Percentiles rank a stretch among this genome's conserved stretches.
These are phyloP conservation scores for Andricus grossulariae DNA, from an alignment of 1,140 invertebrate species.

Conservation along the genomic window DNA sequence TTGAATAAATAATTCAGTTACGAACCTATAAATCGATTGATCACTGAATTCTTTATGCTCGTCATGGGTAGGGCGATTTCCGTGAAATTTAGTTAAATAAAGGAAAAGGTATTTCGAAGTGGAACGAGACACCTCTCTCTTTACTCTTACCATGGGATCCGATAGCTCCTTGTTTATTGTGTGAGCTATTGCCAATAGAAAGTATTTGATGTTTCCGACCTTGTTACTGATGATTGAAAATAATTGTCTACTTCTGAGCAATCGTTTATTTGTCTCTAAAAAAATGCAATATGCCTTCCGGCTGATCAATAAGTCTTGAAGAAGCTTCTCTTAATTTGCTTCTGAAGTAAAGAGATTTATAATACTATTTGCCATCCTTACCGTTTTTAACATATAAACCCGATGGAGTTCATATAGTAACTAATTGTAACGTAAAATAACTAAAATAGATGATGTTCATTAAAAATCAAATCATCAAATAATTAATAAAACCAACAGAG, in stretches of 20 bases:
- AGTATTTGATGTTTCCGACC: slow-evolving; percentile 16
- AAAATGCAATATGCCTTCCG: slow-evolving; percentile 10
- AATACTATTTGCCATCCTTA: too few species aligned
- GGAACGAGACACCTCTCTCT: not conserved
- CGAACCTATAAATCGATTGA: too few species aligned
- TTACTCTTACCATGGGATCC: not conserved
- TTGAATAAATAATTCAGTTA: too few species aligned
- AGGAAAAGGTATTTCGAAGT: not conserved
- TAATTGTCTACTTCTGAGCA: slow-evolving; percentile 6
- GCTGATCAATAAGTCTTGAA: slow-evolving; percentile 34
- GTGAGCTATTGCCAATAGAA: slow-evolving; percentile 6
- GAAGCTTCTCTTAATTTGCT: not conserved
- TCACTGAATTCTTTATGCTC: too few species aligned
- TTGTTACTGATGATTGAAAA: not conserved
- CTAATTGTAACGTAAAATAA: too few species aligned
- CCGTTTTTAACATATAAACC: too few species aligned
- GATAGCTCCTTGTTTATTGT: slow-evolving; percentile 7
- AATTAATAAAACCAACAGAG: too few species aligned
- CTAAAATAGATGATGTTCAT: too few species aligned
- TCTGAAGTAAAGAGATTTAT: not conserved
- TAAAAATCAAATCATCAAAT: too few species aligned
- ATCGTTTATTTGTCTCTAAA: slow-evolving; percentile 27
- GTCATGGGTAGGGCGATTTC: not conserved
- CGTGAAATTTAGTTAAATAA: not conserved
- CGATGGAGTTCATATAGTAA: too few species aligned